Evolutionary conservation across 2,888 invertebrate species (phyloP).

Genomic region (Cheiracanthium punctorium): DNA sequence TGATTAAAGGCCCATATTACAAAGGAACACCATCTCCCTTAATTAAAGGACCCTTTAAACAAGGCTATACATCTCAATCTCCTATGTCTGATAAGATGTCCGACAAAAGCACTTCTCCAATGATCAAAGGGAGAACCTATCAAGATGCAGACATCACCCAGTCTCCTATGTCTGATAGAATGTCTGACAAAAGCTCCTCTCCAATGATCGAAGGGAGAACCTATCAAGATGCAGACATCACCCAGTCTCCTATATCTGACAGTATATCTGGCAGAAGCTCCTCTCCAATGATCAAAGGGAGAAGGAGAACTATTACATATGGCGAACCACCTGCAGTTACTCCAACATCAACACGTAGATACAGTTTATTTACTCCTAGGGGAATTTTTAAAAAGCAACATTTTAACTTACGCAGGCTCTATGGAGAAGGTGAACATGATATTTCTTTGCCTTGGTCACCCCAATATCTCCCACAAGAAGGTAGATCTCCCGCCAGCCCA

Average conservation of each 20-base stretch:
- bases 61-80: background rate
- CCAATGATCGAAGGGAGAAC: no score
- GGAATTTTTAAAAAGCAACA: constrained; percentile 6
- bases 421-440: background rate
- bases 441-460: background rate
- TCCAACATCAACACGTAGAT: background rate
- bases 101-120: background rate
- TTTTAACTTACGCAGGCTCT: constrained; percentile 12
- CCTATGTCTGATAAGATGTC: background rate
- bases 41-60: background rate
- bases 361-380: constrained; percentile 18
- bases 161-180: background rate
- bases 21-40: background rate
- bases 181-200: background rate
- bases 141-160: background rate
- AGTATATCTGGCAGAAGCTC: background rate
- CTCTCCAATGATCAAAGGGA: background rate
- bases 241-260: background rate
- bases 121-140: background rate
- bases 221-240: no score
- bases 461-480: background rate
- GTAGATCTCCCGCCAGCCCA: background rate
- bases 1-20: no score
- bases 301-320: no score
- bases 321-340: background rate